phyloP scores from a whole-genome alignment of 2,113 vertebrate species.

The Conger conger region DNA sequence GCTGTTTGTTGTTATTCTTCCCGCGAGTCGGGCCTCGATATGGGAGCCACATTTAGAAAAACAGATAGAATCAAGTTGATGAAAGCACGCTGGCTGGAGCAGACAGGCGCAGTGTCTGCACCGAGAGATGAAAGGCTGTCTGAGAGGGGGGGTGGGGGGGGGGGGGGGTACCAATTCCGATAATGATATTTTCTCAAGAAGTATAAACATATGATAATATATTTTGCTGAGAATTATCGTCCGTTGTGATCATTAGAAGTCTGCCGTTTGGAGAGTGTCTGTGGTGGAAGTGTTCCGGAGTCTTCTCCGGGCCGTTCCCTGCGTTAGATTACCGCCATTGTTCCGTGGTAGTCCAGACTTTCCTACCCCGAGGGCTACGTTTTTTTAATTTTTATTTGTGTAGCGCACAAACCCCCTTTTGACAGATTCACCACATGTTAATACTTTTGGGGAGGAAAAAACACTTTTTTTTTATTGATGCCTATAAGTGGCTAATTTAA shows the following conservation, averaged over 20 bases:
- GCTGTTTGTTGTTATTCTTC: constrained; percentile 33
- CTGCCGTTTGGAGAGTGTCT: constrained; percentile 13
- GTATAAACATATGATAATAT: constrained; percentile 51
- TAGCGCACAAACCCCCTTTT: not conserved
- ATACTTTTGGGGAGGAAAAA: not conserved
- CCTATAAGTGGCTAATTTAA: not conserved
- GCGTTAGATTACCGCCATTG: constrained; percentile 1
- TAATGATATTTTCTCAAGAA: constrained; percentile 46
- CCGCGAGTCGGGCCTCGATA: constrained; percentile 8
- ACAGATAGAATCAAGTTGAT: constrained; percentile 50
- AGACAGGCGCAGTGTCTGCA: constrained; percentile 35
- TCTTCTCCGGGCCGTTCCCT: not conserved
- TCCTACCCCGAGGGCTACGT: not conserved
- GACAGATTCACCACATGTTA: constrained; percentile 7
- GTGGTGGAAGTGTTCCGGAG: not conserved
- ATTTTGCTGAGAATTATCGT: constrained; percentile 39
- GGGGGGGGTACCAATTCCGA: constrained; percentile 39
- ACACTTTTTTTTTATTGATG: not conserved
- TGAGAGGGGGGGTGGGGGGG: too few relatives aligned
- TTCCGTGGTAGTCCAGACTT: not conserved
- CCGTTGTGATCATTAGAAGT: constrained; percentile 35
- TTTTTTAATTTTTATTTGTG: too few relatives aligned
- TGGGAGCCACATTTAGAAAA: constrained; percentile 23
- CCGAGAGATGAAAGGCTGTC: constrained; percentile 46
- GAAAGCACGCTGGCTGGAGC: constrained; percentile 40